Percentiles rank a stretch among this genome's conserved stretches.
phyloP scores from a whole-genome alignment of 1,140 invertebrate genomes.

The Hycleus cichorii region DNA sequence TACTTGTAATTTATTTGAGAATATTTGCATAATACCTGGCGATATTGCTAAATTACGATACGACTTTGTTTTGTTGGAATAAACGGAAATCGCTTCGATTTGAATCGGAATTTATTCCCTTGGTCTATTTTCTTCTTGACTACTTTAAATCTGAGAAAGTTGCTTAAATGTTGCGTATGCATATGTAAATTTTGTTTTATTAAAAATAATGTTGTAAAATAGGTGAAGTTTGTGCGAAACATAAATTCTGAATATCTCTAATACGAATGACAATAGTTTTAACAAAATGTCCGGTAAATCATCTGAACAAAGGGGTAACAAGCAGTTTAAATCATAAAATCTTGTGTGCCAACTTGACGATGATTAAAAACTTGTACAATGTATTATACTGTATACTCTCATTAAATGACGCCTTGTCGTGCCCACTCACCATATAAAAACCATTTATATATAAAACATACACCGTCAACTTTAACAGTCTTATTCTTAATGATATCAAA shows the following conservation, averaged over 20 bases:
- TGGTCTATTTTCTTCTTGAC: background rate
- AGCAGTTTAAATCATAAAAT: background rate
- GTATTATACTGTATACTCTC: constrained; percentile 3
- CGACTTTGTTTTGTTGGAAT: background rate
- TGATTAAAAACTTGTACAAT: constrained; percentile 11
- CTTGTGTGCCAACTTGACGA: constrained; percentile 1
- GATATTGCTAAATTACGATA: background rate
- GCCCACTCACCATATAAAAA: constrained; percentile 10
- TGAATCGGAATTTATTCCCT: background rate
- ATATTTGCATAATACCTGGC: background rate
- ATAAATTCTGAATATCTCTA: background rate
- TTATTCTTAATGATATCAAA: constrained; percentile 2
- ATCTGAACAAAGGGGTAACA: constrained; percentile 2
- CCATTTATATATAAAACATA: constrained; percentile 8
- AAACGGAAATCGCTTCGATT: background rate
- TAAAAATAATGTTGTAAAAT: background rate
- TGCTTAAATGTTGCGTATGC: background rate
- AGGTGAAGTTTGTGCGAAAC: background rate
- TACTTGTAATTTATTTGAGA: background rate
- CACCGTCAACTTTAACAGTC: constrained; percentile 2
- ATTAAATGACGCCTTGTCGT: constrained; percentile 11
- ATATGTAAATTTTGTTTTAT: background rate
- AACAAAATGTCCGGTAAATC: constrained; percentile 9
- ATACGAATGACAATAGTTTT: constrained; percentile 1
- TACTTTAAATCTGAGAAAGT: no score